Conservation (phyloP, 2,797 vertebrate genomes). For the Carapus acus region DNA sequence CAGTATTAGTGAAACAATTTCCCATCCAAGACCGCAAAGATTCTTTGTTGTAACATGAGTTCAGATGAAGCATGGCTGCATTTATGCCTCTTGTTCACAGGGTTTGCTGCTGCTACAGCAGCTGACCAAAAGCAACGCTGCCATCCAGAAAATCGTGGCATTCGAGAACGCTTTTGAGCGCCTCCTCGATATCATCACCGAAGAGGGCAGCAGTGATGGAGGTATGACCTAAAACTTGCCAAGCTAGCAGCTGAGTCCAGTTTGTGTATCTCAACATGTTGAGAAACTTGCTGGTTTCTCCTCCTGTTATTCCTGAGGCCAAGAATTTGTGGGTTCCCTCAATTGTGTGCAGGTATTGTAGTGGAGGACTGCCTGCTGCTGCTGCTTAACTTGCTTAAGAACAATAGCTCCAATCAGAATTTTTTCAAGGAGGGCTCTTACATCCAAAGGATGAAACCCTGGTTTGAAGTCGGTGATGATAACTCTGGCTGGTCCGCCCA, state of each 20-base stretch:
- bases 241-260: background rate
- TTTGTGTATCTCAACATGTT: too few species aligned
- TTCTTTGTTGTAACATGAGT: conserved; percentile 16
- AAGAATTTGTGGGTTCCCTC: background rate
- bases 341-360: conserved; percentile 82
- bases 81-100: conserved; percentile 68
- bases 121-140: conserved; percentile 92
- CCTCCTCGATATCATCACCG: conserved; percentile 92
- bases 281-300: too few species aligned
- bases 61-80: too few species aligned
- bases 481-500: conserved; percentile 98
- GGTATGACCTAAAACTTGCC: conserved; percentile 64
- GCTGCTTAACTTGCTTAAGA: conserved; percentile 90
- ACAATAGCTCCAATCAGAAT: conserved; percentile 99
- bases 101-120: conserved; percentile 93
- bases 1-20: too few species aligned
- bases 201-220: conserved; percentile 96
- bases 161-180: conserved; percentile 98
- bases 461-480: conserved; percentile 97
- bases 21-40: too few species aligned
- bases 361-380: conserved; percentile 97
- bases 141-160: conserved; percentile 99
- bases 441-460: conserved; percentile 97
- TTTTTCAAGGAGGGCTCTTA: conserved; percentile 99
- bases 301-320: background rate